Evolutionary conservation across 1,140 invertebrate genomes (phyloP).

Genomic region (Tetramorium alpestre): DNA sequence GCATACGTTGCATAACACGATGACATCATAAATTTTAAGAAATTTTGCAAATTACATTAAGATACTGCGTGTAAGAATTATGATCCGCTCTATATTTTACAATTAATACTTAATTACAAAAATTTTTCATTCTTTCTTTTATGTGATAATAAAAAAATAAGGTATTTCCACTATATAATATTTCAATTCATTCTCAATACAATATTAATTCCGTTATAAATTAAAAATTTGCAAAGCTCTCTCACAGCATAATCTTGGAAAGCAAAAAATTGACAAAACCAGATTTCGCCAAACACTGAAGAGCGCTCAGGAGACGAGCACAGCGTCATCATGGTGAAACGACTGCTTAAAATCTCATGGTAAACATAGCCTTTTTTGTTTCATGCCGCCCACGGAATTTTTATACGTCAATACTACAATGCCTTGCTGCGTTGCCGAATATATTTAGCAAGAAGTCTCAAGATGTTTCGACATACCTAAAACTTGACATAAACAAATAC

Average conservation of each 20-base stretch:
- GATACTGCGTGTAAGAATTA: neutral
- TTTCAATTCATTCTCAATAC: neutral
- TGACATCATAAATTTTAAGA: slow-evolving; percentile 1
- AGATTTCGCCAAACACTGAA: neutral
- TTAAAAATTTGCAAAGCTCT: neutral
- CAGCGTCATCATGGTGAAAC: neutral
- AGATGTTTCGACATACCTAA: neutral
- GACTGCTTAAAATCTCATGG: slow-evolving; percentile 1
- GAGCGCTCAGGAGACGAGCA: neutral
- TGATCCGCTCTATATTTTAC: neutral
- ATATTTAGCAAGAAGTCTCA: neutral
- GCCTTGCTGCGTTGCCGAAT: neutral
- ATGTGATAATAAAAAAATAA: neutral
- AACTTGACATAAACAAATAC: neutral
- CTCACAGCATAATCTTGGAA: neutral
- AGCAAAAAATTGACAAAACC: slow-evolving; percentile 1
- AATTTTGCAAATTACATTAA: neutral
- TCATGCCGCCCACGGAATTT: neutral
- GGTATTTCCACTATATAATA: neutral
- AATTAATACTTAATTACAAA: neutral
- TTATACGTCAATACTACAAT: neutral
- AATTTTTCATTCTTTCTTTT: neutral
- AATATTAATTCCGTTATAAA: neutral
- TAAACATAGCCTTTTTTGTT: slow-evolving; percentile 28
- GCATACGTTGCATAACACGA: neutral